Evolutionary conservation across 1,140 invertebrate genomes (phyloP).

Genomic region (Diorhabda sublineata): DNA sequence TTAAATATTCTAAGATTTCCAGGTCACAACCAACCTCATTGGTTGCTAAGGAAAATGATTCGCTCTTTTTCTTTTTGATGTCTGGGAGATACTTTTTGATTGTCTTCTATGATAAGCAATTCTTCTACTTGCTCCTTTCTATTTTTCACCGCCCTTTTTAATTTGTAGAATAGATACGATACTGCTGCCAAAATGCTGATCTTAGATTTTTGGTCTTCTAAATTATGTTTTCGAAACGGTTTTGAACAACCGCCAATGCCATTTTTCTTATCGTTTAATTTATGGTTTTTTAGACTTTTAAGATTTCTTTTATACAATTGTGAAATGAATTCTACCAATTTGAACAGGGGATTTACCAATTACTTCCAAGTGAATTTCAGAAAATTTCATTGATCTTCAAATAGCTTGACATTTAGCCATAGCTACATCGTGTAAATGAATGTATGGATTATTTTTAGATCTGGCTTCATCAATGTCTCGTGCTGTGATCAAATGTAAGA

Average conservation of each 20-base stretch:
- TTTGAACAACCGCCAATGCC: background rate
- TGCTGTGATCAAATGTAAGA: constrained; percentile 1
- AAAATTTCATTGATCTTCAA: background rate
- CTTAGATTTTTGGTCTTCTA: background rate
- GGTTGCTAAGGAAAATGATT: background rate
- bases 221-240: background rate
- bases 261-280: background rate
- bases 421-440: background rate
- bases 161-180: background rate
- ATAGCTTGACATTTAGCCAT: background rate
- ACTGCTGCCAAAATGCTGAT: background rate
- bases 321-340: background rate
- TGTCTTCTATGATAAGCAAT: constrained; percentile 1
- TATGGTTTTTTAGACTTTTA: constrained; percentile 3
- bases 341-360: background rate
- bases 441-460: background rate
- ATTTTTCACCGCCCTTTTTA: background rate
- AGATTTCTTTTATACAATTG: background rate
- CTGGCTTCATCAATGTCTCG: background rate
- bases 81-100: background rate
- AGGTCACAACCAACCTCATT: too few species aligned
- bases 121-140: background rate
- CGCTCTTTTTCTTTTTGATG: constrained; percentile 3
- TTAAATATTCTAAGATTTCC: too few species aligned
- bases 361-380: background rate